Evolutionary conservation across 2,113 vertebrate genomes (phyloP).

Genomic region (Psilopogon haemacephalus): DNA sequence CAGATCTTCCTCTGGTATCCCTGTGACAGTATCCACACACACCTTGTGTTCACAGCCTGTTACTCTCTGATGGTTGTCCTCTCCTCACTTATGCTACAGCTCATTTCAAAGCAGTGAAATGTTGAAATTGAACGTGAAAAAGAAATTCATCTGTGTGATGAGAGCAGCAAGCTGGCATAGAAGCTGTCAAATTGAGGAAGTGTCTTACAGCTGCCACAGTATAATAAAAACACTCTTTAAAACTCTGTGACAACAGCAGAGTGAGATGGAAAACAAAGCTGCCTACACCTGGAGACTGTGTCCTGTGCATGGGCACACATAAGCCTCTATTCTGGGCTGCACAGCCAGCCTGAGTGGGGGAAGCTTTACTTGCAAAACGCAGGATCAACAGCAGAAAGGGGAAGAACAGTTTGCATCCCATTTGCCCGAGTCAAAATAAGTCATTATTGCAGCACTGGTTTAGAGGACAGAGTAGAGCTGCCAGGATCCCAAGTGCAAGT

Average conservation of each 20-base stretch:
- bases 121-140: background rate
- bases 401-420: background rate
- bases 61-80: background rate
- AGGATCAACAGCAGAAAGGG: background rate
- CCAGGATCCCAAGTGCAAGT: background rate
- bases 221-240: conserved; percentile 9
- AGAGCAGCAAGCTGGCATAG: background rate
- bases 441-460: background rate
- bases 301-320: background rate
- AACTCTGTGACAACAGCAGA: background rate
- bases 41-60: background rate
- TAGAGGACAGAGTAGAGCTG: background rate
- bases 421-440: background rate
- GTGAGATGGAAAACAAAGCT: background rate
- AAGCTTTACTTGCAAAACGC: background rate
- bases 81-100: background rate
- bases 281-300: background rate
- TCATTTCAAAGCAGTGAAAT: background rate
- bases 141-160: background rate
- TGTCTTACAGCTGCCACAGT: background rate
- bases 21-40: background rate
- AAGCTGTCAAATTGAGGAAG: conserved; percentile 7
- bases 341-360: background rate
- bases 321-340: background rate
- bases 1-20: background rate